phyloP scores from a whole-genome alignment of 92 coral and sea anemone species.

The Zoanthus sociatus region DNA sequence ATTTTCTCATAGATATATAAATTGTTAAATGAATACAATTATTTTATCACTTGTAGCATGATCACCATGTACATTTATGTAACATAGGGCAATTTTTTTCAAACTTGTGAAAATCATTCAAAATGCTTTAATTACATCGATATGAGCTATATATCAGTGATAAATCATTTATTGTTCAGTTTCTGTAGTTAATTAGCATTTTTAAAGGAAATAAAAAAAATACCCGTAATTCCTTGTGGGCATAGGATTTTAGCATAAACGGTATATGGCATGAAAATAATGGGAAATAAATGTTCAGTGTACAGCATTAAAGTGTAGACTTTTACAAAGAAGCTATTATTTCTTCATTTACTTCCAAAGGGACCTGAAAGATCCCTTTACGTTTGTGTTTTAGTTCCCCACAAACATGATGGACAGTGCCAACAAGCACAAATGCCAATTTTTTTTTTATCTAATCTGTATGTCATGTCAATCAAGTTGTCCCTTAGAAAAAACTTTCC shows the following conservation, averaged over 20 bases:
- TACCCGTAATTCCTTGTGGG: conserved; percentile 24
- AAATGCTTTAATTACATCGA: neutral
- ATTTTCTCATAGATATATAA: too few species aligned
- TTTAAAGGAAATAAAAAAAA: neutral
- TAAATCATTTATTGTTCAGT: neutral
- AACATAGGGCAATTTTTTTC: neutral
- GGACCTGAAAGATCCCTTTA: neutral
- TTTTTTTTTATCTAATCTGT: conserved; percentile 38
- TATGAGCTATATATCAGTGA: neutral
- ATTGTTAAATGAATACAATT: too few species aligned
- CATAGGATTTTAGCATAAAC: neutral
- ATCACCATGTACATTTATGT: conserved; percentile 10
- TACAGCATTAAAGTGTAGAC: neutral
- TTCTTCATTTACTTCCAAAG: neutral
- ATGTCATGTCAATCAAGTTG: too few species aligned
- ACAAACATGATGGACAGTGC: conserved; percentile 3
- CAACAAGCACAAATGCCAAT: conserved; percentile 52
- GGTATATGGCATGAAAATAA: neutral
- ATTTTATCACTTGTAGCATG: neutral
- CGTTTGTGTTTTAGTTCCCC: conserved; percentile 4
- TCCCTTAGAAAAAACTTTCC: too few species aligned
- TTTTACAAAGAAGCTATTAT: neutral
- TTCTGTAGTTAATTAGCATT: neutral
- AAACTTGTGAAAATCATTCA: conserved; percentile 1
- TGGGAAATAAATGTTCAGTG: neutral